Conservation (phyloP, 2,888 invertebrate genomes). For the Pseudococcus jackbeardsleyi region DNA sequence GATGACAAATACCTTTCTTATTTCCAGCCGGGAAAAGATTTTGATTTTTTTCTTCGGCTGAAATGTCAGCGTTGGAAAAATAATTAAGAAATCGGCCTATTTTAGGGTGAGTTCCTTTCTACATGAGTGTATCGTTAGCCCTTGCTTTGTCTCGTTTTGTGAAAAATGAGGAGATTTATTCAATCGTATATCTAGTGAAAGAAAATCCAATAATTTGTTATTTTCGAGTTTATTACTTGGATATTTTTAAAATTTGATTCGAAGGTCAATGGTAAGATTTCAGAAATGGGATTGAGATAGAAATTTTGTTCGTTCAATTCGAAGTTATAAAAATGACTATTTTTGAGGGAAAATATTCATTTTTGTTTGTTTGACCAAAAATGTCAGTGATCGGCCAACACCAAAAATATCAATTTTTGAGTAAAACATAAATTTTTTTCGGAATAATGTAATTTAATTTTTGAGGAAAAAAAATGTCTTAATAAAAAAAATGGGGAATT, state of each 20-base stretch:
- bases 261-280: not conserved
- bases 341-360: too few species aligned
- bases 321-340: too few species aligned
- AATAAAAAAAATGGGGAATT: too few species aligned
- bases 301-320: not conserved
- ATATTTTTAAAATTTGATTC: not conserved
- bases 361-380: too few species aligned
- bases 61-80: not conserved
- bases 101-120: not conserved
- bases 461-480: too few species aligned
- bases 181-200: not conserved
- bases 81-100: not conserved
- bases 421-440: too few species aligned
- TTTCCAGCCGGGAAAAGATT: conserved; percentile 1
- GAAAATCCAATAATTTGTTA: not conserved
- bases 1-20: conserved; percentile 25
- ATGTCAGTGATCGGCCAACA: too few species aligned
- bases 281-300: not conserved
- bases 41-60: not conserved
- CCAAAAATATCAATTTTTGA: too few species aligned
- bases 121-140: not conserved
- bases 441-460: too few species aligned
- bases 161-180: not conserved
- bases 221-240: not conserved
- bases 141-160: not conserved